A percentile compares a stretch with the other conserved stretches of the same genome.
Conservation (phyloP, 2,797 vertebrate species). For the Lerista edwardsae region DNA sequence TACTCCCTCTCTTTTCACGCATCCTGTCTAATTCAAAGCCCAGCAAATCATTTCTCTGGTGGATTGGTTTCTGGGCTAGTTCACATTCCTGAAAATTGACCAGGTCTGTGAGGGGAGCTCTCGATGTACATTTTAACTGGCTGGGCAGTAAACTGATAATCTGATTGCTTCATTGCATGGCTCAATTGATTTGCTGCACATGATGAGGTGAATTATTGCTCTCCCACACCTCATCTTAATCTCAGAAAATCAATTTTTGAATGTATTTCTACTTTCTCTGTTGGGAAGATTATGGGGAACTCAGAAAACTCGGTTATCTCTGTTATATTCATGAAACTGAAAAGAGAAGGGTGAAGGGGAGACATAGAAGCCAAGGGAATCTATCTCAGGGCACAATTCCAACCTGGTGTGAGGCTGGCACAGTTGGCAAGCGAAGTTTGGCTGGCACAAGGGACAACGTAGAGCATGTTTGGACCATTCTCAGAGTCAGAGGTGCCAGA, state of each 20-base stretch:
- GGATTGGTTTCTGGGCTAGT: neutral
- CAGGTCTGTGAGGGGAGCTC: neutral
- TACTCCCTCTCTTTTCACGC: neutral
- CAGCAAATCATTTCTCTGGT: neutral
- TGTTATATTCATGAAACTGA: neutral
- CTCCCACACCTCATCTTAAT: conserved; percentile 13
- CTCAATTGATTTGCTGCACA: conserved; percentile 14
- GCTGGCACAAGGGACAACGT: too few relatives aligned
- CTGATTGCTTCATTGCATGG: conserved; percentile 10
- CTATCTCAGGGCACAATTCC: too few relatives aligned
- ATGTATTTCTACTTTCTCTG: conserved; percentile 3
- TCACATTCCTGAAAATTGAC: neutral
- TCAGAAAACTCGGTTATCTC: neutral
- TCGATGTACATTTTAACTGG: conserved; percentile 19
- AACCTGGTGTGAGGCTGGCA: too few relatives aligned
- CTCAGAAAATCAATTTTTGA: neutral
- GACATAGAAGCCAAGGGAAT: neutral
- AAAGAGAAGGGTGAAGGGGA: too few relatives aligned
- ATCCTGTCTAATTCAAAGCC: neutral
- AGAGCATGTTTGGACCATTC: too few relatives aligned
- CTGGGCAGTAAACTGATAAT: conserved; percentile 1
- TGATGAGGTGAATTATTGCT: conserved; percentile 18
- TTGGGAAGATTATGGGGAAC: neutral
- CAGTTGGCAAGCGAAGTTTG: too few relatives aligned
- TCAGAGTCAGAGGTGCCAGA: too few relatives aligned